Percentiles rank a stretch among this genome's conserved stretches.
Conservation (phyloP, 2,113 vertebrate genomes). For the Archilochus colubris region DNA sequence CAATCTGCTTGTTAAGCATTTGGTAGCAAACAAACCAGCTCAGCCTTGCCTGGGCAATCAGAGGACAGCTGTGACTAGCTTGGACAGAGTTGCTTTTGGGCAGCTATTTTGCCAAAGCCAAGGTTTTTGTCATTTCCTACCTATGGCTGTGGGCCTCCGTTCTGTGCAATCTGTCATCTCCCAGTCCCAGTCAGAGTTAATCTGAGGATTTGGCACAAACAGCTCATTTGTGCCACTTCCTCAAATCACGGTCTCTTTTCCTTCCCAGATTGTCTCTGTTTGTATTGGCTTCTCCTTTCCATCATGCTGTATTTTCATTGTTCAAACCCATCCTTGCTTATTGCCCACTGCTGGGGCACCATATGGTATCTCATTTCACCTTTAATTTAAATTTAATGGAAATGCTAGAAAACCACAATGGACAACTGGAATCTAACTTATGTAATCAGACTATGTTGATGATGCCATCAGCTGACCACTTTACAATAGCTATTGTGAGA, state of each 20-base stretch:
- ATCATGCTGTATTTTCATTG: background rate
- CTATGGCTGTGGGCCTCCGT: background rate
- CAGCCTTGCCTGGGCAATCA: background rate
- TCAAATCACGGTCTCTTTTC: background rate
- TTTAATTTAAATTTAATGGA: conserved; percentile 11
- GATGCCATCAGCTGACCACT: background rate
- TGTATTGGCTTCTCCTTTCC: background rate
- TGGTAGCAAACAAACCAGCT: background rate
- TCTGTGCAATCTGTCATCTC: background rate
- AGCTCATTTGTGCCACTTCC: background rate
- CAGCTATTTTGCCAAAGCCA: background rate
- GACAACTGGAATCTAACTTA: background rate
- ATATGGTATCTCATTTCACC: background rate
- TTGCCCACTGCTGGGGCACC: background rate
- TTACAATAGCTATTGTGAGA: background rate
- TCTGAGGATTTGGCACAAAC: background rate
- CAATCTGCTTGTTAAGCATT: background rate
- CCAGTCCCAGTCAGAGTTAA: background rate
- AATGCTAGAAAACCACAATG: background rate
- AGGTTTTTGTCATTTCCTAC: background rate
- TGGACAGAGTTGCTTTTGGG: background rate
- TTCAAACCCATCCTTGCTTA: background rate
- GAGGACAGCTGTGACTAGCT: background rate
- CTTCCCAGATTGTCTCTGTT: background rate
- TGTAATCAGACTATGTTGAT: background rate